Evolutionary conservation across 2,797 vertebrate species (phyloP), one percentile per base, ranked within the genome.

Genomic region (Rhinatrema bivittatum): DNA sequence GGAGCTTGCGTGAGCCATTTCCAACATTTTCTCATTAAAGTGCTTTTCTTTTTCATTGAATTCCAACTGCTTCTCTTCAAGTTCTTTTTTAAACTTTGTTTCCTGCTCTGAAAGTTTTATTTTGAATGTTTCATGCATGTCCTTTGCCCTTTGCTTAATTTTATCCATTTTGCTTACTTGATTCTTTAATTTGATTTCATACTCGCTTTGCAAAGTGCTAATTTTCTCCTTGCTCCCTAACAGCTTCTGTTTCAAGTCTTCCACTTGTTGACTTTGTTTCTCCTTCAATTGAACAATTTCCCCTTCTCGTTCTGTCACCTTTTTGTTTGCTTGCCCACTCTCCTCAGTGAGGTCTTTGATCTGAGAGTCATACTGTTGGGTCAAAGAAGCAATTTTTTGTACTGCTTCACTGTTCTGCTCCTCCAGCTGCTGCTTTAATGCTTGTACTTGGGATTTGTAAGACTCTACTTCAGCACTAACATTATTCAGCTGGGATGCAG

Each of bases 101-200:
- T 98, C 92, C 38, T 85, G 87, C 39, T 96, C 89, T 27, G 85
- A 76, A 32, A 95, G 71, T 65, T 88, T 91, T 51, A 87, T 92
- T 75, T 89, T 93, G 14, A 86, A 86, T 20, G 54, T 78, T 37
- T 95, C 93, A 16, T 94, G 88, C 63, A 89, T 86, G 47, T 96
- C 91, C 82, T 90, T 94, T 61, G 79, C 69, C 53, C 88, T 96
- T 51, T 87, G 82, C 49, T 83, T 92, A 9, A 90, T 50, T 65
- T 89, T 93, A 30, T 95, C 91, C 65, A 90, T 77, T 61, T 91
- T 91, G 32, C 74, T 81, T 43, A 94, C 92, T 63, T 92, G 90
- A 20, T 63, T 49, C 76, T 91, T 94, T 20, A 90, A 46, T 70
- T 88, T 96, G 15, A 48, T 62, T 65, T 93, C 88, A 76, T 91